phyloP scores from a whole-genome alignment of 2,113 vertebrate genomes.

The Hemiscyllium ocellatum region DNA sequence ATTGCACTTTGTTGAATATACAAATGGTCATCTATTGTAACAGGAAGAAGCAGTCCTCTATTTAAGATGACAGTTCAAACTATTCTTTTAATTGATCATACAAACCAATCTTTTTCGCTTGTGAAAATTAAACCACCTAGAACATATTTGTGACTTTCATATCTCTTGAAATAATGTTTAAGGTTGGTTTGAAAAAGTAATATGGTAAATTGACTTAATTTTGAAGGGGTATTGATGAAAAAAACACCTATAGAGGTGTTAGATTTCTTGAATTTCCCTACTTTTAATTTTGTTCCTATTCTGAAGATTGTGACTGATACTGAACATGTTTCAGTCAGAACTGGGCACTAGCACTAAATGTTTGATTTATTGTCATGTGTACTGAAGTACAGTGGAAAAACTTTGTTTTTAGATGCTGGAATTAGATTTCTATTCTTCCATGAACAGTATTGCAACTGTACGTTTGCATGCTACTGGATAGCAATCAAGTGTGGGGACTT shows the following conservation, averaged over 20 bases:
- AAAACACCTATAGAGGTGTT: not conserved
- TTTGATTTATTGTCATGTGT: not conserved
- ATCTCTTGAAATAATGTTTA: not conserved
- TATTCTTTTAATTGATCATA: not conserved
- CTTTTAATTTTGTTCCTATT: not conserved
- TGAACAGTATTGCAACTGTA: not conserved
- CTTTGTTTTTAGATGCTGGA: not conserved
- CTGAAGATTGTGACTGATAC: not conserved
- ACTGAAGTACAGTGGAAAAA: no score
- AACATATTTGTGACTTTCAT: not conserved
- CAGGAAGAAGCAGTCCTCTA: not conserved
- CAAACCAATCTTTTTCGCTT: not conserved
- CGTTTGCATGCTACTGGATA: not conserved
- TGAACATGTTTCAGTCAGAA: not conserved
- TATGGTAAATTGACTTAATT: not conserved
- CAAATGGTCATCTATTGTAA: not conserved
- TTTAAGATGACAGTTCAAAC: not conserved
- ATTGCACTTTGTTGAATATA: not conserved
- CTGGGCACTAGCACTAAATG: not conserved
- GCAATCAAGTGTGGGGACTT: not conserved
- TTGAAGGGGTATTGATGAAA: not conserved
- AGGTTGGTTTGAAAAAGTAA: not conserved
- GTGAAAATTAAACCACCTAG: not conserved
- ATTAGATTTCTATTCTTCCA: not conserved
- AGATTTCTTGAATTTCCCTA: not conserved